Evolutionary conservation across 2,113 vertebrate species (phyloP).

Genomic region (Corythoichthys intestinalis): DNA sequence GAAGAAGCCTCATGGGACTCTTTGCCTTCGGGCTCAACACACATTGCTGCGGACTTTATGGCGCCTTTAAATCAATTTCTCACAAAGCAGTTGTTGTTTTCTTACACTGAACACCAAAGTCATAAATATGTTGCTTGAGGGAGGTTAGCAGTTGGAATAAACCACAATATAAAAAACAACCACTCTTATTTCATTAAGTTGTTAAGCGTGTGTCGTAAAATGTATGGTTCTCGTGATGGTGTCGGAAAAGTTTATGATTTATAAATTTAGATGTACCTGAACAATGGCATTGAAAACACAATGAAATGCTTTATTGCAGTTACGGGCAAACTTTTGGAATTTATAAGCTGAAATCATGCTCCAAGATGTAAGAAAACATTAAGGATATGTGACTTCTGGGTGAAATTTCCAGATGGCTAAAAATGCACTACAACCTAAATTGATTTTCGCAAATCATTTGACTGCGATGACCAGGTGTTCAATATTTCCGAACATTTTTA

Average conservation of each 20-base stretch:
- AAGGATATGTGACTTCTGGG: neutral
- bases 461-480: neutral
- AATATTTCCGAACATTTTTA: too few species aligned
- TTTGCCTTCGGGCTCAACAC: slow-evolving; percentile 34
- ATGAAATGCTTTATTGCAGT: neutral
- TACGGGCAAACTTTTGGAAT: neutral
- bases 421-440: neutral
- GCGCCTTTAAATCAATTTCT: slow-evolving; percentile 43
- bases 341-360: neutral
- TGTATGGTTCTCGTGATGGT: neutral
- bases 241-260: neutral
- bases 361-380: neutral
- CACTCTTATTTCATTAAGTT: neutral
- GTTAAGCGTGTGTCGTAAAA: neutral
- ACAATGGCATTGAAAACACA: neutral
- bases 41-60: slow-evolving; percentile 35
- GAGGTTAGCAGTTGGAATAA: slow-evolving; percentile 1
- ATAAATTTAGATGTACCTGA: neutral
- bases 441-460: neutral
- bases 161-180: neutral
- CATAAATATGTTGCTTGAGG: slow-evolving; percentile 4
- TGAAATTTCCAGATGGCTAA: neutral
- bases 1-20: slow-evolving; percentile 34
- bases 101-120: neutral
- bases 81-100: slow-evolving; percentile 24